Conservation (phyloP, 2,888 invertebrate genomes). For the Epirrhoe tristata region DNA sequence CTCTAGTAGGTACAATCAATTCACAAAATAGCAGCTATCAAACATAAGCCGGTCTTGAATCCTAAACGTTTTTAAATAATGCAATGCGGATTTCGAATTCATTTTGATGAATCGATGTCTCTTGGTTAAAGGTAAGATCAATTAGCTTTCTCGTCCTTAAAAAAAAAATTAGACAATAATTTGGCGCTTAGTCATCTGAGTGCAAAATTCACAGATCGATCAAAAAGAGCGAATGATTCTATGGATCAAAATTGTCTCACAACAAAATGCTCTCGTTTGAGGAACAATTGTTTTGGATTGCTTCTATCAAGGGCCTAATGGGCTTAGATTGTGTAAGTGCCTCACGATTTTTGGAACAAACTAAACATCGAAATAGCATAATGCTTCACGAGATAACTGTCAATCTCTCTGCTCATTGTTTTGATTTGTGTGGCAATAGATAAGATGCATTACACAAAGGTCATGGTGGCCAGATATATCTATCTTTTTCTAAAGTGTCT, state of each 20-base stretch:
- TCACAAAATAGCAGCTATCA: slow-evolving; percentile 14
- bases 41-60: not conserved
- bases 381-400: not conserved
- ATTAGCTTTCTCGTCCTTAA: too few relatives aligned
- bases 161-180: too few relatives aligned
- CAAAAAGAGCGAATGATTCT: not conserved
- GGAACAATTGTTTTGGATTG: slow-evolving; percentile 56
- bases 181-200: too few relatives aligned
- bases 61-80: not conserved
- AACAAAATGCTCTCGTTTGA: slow-evolving; percentile 48
- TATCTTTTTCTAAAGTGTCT: not conserved
- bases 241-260: slow-evolving; percentile 45
- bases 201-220: too few relatives aligned
- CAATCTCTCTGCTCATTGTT: not conserved
- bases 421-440: slow-evolving; percentile 1
- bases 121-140: not conserved
- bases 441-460: not conserved
- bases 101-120: too few relatives aligned
- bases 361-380: slow-evolving; percentile 19
- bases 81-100: too few relatives aligned
- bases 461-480: not conserved
- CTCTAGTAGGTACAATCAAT: slow-evolving; percentile 13
- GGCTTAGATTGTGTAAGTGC: slow-evolving; percentile 55
- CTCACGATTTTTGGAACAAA: slow-evolving; percentile 46
- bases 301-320: slow-evolving; percentile 54